Evolutionary conservation across 1,140 invertebrate genomes (phyloP), one percentile per base, ranked within the genome.

Genomic region (Pseudomyrmex pallidus): DNA sequence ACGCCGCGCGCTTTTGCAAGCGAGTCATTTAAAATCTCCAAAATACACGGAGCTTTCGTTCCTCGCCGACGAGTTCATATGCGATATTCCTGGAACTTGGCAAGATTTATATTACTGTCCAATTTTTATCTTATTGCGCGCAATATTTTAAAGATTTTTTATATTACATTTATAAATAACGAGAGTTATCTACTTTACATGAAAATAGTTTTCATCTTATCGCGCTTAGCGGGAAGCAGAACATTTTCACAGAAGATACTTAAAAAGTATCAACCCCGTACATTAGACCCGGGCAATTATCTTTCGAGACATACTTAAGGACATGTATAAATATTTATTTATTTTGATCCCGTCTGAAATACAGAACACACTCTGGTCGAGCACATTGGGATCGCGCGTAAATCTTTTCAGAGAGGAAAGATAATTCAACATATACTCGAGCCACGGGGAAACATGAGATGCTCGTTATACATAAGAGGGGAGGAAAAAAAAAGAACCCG

Each of bases 341-440:
- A 12, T n/a, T 25, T 52, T 22, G 73, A 25, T 52, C 25, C 25
- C 25, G 25, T 25, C 35, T 17, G 48, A 46, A 68, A 35, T 20
- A 44, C 73, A 52, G 63, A 66, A 22, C 35, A 0, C 5, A 52
- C 25, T 54, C 15, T 20, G 20, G 13, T 66, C 35, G 59, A 67
- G 20, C 61, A n/a, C 56, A 15, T 54, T 48, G 57, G 62, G 35
- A 35, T 76, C 54, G 61, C 59, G 77, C 84, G 82, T 84, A 86
- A 84, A 86, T 84, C 50, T 82, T 84, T 61, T 22, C 15, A 54
- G 50, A 46, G 63, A n/a, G 59, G 73, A 78, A 74, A 74, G 84
- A 87, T 85, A 87, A 85, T 64, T 25, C 68, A 25, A 52, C 17
- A 68, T 35, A 35, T 54, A 54, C 83, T 74, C 46, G 57, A 74